Conservation (phyloP, 2,113 vertebrate species). For the Phoxinus phoxinus region DNA sequence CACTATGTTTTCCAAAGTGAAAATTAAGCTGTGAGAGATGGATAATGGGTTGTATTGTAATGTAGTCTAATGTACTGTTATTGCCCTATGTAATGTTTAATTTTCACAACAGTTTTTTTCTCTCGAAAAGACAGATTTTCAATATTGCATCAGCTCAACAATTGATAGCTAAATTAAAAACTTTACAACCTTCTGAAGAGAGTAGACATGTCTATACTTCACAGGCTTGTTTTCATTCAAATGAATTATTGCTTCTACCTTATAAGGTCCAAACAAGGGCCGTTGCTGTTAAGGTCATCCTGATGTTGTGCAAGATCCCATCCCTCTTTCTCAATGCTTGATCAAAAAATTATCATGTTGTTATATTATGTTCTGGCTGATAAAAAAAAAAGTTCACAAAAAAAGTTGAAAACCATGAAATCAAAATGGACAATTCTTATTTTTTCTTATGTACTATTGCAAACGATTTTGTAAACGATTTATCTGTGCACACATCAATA, state of each 20-base stretch:
- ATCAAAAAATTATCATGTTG: background rate
- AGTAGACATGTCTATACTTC: background rate
- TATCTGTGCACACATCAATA: too few relatives aligned
- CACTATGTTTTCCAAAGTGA: too few relatives aligned
- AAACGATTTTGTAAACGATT: too few relatives aligned
- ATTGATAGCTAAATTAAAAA: background rate
- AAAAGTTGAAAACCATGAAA: background rate
- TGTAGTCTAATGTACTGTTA: too few relatives aligned
- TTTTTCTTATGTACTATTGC: too few relatives aligned
- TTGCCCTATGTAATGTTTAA: too few relatives aligned
- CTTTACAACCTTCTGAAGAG: background rate
- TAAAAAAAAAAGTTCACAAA: too few relatives aligned
- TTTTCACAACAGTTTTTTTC: background rate
- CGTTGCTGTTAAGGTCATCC: background rate
- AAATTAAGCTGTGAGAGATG: too few relatives aligned
- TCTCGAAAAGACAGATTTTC: background rate
- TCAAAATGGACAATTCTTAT: background rate
- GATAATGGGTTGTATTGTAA: too few relatives aligned
- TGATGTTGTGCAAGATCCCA: background rate
- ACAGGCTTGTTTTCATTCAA: background rate
- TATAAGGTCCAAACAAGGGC: background rate
- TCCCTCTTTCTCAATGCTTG: background rate
- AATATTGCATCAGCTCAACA: background rate
- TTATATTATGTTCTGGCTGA: background rate
- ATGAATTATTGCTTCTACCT: background rate